A percentile compares a stretch with the other conserved stretches of the same genome.
Evolutionary conservation across 2,113 vertebrate genomes (phyloP).

Genomic region (Prinia subflava): DNA sequence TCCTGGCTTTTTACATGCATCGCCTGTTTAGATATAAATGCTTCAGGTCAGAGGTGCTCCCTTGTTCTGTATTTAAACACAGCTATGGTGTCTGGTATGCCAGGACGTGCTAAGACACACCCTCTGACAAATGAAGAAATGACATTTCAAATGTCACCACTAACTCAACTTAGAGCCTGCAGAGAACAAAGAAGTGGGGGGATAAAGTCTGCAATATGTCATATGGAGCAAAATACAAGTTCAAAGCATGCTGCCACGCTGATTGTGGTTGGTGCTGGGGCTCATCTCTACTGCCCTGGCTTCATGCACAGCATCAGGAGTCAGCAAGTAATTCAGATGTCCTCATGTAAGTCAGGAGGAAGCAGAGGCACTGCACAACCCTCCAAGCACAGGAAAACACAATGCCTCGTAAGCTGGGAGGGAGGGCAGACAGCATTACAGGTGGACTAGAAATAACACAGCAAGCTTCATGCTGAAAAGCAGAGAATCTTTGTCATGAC

Average conservation of each 20-base stretch:
- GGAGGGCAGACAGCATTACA: background rate
- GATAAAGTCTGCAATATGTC: background rate
- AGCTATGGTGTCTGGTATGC: background rate
- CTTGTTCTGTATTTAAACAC: background rate
- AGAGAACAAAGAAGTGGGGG: background rate
- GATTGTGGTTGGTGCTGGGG: background rate
- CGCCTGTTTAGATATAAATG: background rate
- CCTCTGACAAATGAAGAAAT: background rate
- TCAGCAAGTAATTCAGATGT: background rate
- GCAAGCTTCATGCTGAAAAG: background rate
- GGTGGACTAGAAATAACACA: background rate
- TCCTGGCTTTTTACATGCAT: background rate
- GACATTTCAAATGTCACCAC: background rate
- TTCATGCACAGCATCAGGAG: background rate
- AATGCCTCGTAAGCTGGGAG: background rate
- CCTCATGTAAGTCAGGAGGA: background rate
- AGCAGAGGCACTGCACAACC: background rate
- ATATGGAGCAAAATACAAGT: background rate
- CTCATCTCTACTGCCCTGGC: background rate
- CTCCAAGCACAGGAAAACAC: background rate
- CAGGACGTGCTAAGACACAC: background rate
- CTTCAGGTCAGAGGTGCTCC: background rate
- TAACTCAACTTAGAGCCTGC: background rate
- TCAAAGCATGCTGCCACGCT: background rate
- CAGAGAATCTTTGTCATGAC: conserved; percentile 32